Evolutionary conservation across 2,113 vertebrate genomes (phyloP).

Genomic region (Cyprinodon brontotheroides): DNA sequence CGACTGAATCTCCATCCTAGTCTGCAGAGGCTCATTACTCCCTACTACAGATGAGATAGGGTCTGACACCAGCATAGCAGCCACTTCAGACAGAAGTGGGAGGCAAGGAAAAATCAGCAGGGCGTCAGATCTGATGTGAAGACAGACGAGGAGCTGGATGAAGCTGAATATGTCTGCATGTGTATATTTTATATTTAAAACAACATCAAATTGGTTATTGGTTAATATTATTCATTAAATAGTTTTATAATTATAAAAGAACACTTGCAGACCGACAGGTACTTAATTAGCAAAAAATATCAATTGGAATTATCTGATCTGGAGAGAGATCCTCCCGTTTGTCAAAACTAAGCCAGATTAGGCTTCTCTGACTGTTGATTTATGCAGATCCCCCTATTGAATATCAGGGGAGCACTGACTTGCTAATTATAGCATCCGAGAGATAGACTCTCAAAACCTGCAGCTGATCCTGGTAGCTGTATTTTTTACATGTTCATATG

Average conservation of each 20-base stretch:
- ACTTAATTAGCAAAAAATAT: constrained; percentile 49
- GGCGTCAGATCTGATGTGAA: constrained; percentile 35
- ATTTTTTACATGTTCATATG: constrained; percentile 34
- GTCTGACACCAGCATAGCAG: constrained; percentile 36
- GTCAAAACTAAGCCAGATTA: constrained; percentile 61
- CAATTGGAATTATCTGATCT: constrained; percentile 50
- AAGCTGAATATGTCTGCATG: constrained; percentile 3
- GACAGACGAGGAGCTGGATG: constrained; percentile 28
- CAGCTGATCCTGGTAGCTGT: constrained; percentile 16
- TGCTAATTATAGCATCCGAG: constrained; percentile 64
- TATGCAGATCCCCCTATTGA: constrained; percentile 69
- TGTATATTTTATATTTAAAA: constrained; percentile 8
- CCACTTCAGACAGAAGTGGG: constrained; percentile 49
- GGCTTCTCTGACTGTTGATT: constrained; percentile 60
- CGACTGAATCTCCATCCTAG: constrained; percentile 28
- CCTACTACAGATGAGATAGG: constrained; percentile 38
- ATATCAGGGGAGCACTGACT: constrained; percentile 56
- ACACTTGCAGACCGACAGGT: constrained; percentile 24
- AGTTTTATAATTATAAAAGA: not conserved
- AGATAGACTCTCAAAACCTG: constrained; percentile 45
- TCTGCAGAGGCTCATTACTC: constrained; percentile 51
- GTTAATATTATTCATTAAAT: not conserved
- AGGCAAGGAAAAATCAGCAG: constrained; percentile 35
- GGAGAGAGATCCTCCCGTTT: constrained; percentile 49
- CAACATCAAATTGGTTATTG: not conserved